phyloP scores from a whole-genome alignment of 1,140 invertebrate species.

The Bombus polaris region DNA sequence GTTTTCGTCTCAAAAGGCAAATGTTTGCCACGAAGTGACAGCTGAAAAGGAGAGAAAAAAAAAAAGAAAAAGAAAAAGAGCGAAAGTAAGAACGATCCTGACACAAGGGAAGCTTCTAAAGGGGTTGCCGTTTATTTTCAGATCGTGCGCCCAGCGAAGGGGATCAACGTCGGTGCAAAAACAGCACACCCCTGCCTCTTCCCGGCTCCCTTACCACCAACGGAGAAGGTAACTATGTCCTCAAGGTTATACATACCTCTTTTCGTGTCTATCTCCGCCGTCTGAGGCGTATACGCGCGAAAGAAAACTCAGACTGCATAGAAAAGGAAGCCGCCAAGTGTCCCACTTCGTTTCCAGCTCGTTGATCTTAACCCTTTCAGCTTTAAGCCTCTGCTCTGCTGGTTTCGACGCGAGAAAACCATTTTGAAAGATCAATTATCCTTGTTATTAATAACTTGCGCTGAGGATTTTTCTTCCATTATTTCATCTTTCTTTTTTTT shows the following conservation, averaged over 20 bases:
- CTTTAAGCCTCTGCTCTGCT: no score
- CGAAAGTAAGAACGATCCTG: slow-evolving; percentile 27
- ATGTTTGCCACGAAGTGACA: neutral
- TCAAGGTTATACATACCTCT: slow-evolving; percentile 61
- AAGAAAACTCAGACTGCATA: slow-evolving; percentile 17
- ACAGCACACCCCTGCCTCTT: slow-evolving; percentile 83
- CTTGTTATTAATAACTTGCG: neutral
- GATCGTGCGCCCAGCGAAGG: slow-evolving; percentile 87
- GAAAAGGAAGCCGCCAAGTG: slow-evolving; percentile 27
- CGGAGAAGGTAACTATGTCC: slow-evolving; percentile 86
- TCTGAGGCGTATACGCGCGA: neutral
- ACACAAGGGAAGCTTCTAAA: slow-evolving; percentile 59
- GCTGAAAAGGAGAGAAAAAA: neutral
- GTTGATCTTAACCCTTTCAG: neutral
- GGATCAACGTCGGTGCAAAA: slow-evolving; percentile 80
- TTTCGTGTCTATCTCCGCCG: slow-evolving; percentile 31
- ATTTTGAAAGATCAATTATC: neutral
- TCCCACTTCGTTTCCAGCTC: slow-evolving; percentile 18
- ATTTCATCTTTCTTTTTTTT: no score
- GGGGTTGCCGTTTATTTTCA: slow-evolving; percentile 82
- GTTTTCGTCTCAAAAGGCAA: neutral
- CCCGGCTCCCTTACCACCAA: slow-evolving; percentile 88
- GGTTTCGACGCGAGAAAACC: neutral
- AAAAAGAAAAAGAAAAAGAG: neutral
- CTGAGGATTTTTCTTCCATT: neutral